phyloP scores from a whole-genome alignment of 2,113 vertebrate species.

The Bothrops jararaca region DNA sequence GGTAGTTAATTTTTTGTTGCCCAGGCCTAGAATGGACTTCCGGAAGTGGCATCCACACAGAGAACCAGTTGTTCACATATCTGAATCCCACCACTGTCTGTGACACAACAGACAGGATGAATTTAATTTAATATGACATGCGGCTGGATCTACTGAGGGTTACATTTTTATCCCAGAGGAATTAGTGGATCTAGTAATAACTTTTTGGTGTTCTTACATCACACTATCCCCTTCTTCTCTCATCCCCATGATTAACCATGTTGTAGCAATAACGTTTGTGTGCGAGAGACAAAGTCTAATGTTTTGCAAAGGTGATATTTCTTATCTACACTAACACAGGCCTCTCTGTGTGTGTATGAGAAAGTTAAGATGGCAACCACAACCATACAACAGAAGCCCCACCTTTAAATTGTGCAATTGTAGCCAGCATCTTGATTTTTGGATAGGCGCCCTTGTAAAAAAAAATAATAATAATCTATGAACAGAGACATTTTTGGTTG shows the following conservation, averaged over 20 bases:
- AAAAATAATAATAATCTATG: not conserved
- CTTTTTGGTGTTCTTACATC: not conserved
- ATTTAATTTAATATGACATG: not conserved
- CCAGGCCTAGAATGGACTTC: no score
- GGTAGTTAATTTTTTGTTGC: no score
- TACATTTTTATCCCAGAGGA: not conserved
- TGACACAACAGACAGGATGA: not conserved
- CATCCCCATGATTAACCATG: not conserved
- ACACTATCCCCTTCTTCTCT: not conserved
- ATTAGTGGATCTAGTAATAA: not conserved
- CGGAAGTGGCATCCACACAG: no score
- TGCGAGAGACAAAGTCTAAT: not conserved
- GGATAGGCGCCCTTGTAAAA: not conserved
- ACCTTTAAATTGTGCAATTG: not conserved
- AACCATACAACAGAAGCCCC: not conserved
- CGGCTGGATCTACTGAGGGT: not conserved
- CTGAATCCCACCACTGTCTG: not conserved
- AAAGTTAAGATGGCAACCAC: not conserved
- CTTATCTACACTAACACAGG: not conserved
- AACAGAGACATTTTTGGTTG: not conserved
- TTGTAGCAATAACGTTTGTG: not conserved
- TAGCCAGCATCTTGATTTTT: not conserved
- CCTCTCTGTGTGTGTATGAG: not conserved
- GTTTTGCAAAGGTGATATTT: not conserved
- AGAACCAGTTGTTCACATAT: no score